Percentiles rank a stretch among this genome's conserved stretches.
Evolutionary conservation across 2,113 vertebrate genomes (phyloP).

Genomic region (Eurystomus gularis): DNA sequence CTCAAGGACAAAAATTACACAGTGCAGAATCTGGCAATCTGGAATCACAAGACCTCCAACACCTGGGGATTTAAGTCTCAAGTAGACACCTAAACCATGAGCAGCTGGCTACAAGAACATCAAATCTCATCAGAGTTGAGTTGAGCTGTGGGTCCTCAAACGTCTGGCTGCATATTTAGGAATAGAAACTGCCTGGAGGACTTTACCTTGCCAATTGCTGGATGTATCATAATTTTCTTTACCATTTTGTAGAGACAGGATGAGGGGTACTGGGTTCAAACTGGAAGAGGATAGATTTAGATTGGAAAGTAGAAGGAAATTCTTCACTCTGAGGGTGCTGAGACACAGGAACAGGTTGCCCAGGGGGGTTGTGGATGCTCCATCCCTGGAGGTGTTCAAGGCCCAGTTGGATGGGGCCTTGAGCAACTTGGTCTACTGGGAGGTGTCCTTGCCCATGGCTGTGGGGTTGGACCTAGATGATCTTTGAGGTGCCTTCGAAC

Average conservation of each 20-base stretch:
- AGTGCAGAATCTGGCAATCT: not conserved
- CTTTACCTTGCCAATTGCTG: not conserved
- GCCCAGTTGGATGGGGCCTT: no score
- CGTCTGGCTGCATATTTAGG: not conserved
- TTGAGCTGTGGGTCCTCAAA: not conserved
- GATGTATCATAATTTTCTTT: not conserved
- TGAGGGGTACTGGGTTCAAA: no score
- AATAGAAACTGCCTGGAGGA: not conserved
- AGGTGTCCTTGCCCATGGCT: no score
- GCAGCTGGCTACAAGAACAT: not conserved
- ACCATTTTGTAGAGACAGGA: not conserved
- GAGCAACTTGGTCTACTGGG: no score
- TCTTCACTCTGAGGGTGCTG: no score
- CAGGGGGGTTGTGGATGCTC: no score
- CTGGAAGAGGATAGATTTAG: no score
- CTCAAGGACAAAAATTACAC: not conserved
- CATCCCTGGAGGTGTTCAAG: no score
- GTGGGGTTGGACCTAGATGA: no score
- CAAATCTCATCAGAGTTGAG: not conserved
- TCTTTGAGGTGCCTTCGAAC: no score
- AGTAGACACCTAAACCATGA: not conserved
- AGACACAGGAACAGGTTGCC: no score
- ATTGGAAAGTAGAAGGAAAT: no score
- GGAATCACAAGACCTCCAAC: not conserved
- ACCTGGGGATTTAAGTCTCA: not conserved